Evolutionary conservation across 1,140 invertebrate genomes (phyloP).

Genomic region (Bradynema listronoti): DNA sequence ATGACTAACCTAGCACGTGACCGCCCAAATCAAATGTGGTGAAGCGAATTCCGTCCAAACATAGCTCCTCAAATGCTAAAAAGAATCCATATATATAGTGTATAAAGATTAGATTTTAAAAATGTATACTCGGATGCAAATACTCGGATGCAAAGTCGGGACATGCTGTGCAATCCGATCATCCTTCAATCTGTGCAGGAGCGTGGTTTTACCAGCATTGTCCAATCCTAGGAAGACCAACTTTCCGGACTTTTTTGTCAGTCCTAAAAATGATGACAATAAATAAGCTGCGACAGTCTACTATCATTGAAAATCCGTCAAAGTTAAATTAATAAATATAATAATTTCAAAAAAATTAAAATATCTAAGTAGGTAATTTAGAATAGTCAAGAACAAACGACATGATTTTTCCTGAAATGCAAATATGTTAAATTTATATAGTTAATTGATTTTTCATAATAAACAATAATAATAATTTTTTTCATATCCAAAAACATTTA

Average conservation of each 20-base stretch:
- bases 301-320: too few species aligned
- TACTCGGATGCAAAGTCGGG: conserved; percentile 96
- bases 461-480: too few species aligned
- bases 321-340: neutral
- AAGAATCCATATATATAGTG: conserved; percentile 9
- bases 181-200: conserved; percentile 99
- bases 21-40: conserved; percentile 99
- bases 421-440: too few species aligned
- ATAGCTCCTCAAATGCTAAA: conserved; percentile 92
- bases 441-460: too few species aligned
- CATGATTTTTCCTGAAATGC: too few species aligned
- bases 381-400: too few species aligned
- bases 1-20: conserved; percentile 85
- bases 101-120: neutral
- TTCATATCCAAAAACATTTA: too few species aligned
- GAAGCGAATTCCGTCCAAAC: conserved; percentile 97
- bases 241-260: conserved; percentile 98
- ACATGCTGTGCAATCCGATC: conserved; percentile 97
- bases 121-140: neutral
- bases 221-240: conserved; percentile 61
- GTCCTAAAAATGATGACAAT: too few species aligned
- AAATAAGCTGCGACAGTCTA: too few species aligned
- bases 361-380: too few species aligned
- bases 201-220: conserved; percentile 63
- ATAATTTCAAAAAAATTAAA: neutral